Conservation (phyloP, 1,140 invertebrate species). For the Sminthurides bifidus region DNA sequence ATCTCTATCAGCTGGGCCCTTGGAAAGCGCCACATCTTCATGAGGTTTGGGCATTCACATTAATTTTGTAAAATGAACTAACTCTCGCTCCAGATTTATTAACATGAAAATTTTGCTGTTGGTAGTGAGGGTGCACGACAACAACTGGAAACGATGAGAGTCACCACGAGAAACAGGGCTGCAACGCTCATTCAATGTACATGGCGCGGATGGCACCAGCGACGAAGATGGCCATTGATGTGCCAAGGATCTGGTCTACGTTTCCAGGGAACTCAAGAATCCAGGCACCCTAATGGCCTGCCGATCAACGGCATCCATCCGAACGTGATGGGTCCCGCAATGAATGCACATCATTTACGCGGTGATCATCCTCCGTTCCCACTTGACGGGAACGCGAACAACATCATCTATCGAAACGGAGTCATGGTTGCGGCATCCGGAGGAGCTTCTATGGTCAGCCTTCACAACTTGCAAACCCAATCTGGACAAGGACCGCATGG, state of each 20-base stretch:
- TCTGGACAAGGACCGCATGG: neutral
- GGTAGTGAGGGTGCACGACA: slow-evolving; percentile 79
- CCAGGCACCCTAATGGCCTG: no score
- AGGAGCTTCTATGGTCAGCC: slow-evolving; percentile 17
- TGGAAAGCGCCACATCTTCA: slow-evolving; percentile 82
- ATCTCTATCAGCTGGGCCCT: slow-evolving; percentile 70
- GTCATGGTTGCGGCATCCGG: neutral
- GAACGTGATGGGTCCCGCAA: no score
- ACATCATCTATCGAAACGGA: neutral
- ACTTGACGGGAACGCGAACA: slow-evolving; percentile 1
- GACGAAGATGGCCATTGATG: slow-evolving; percentile 54
- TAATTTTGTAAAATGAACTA: neutral
- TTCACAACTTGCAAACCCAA: slow-evolving; percentile 5
- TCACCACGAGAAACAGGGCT: slow-evolving; percentile 60
- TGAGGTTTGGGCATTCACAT: slow-evolving; percentile 41
- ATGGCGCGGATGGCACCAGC: slow-evolving; percentile 65
- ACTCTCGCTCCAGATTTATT: neutral
- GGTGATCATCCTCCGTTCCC: no score
- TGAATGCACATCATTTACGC: no score
- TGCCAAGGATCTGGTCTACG: slow-evolving; percentile 37
- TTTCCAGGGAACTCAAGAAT: no score
- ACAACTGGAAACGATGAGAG: slow-evolving; percentile 65
- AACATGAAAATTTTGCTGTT: neutral
- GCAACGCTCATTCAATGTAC: slow-evolving; percentile 61
- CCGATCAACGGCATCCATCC: no score